Conservation (phyloP, 2,888 invertebrate genomes). For the Drosophila barbarae region DNA sequence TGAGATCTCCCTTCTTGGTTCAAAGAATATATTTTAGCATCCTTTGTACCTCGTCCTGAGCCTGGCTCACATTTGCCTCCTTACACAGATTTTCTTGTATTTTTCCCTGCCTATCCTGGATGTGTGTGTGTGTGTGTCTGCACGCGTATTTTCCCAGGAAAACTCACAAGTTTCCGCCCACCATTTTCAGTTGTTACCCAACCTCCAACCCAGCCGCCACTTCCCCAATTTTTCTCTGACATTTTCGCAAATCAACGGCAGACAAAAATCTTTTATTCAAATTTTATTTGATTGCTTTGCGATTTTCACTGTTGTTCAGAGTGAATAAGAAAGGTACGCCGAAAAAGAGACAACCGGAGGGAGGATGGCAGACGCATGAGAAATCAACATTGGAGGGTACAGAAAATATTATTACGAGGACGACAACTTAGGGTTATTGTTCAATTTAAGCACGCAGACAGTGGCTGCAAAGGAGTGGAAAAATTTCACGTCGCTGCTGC, state of each 20-base stretch:
- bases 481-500: constrained; percentile 28
- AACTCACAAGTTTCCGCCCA: constrained; percentile 64
- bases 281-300: constrained; percentile 77
- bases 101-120: constrained; percentile 7
- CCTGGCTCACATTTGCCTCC: constrained; percentile 37
- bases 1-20: constrained; percentile 5
- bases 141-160: constrained; percentile 28
- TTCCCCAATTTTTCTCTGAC: constrained; percentile 42
- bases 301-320: constrained; percentile 63
- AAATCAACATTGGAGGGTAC: constrained; percentile 67
- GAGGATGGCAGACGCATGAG: constrained; percentile 46
- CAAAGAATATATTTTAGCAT: constrained; percentile 1
- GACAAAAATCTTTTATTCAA: constrained; percentile 77
- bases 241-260: constrained; percentile 74
- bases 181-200: constrained; percentile 37
- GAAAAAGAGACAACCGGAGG: constrained; percentile 23
- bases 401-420: constrained; percentile 73
- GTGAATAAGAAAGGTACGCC: constrained; percentile 33
- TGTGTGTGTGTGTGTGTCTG: constrained; percentile 7
- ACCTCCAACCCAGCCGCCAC: background rate
- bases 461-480: constrained; percentile 40
- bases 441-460: constrained; percentile 71
- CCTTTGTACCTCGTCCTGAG: background rate
- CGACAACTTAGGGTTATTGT: constrained; percentile 74
- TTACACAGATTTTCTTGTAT: constrained; percentile 24